Base-by-base conservation (phyloP, 2,113 vertebrate species). In the Cromileptes altivelis region DNA sequence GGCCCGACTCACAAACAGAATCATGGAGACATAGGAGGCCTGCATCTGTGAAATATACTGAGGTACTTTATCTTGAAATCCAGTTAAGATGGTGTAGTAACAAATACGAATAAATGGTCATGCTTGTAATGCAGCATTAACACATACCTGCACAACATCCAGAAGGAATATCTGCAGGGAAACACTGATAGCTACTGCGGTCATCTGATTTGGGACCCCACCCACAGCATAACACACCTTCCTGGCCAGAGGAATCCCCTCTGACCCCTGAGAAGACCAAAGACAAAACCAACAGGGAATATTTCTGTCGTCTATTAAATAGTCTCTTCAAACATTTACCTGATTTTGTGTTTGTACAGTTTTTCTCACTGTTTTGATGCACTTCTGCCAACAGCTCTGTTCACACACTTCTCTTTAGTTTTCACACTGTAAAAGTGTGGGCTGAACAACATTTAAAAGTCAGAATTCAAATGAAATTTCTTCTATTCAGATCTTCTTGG, bases 141-240 rank as follows among this genome's bases (percentile, higher is more conserved):
- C 19, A 18, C 88, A 92, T 80, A 96, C 95, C 93, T 95, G 91
- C 3, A 94, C 95, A 6, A 95, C 88, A 42, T 96, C 96, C 87
- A 97, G 78, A 0, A 96, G 89, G 82, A 97, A 96, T 6, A 96
- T 94, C 61, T 96, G 95, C 75, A 96, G 68, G 65, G 95, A 96
- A 40, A 96, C 88, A 1, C 80, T 70, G 0, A 95, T 85, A 12
- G 86, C 83, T 2, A 91, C 90, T 19, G 88, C 75, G 0, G 94
- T 96, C 6, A 95, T 85, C 84, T 95, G 95, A 92, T 93, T 86
- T 0, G 95, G 95, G 65, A 93, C 72, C 3, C 92, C 95, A 7
- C 95, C 95, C 2, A 93, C 6, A 12, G 94, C 93, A 17, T 94
- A 97, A 55, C 95, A 95, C 27, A 95, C 0, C 77, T 96, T 96